Conservation (phyloP, 1,140 invertebrate species). For the Ditylenchus dipsaci region DNA sequence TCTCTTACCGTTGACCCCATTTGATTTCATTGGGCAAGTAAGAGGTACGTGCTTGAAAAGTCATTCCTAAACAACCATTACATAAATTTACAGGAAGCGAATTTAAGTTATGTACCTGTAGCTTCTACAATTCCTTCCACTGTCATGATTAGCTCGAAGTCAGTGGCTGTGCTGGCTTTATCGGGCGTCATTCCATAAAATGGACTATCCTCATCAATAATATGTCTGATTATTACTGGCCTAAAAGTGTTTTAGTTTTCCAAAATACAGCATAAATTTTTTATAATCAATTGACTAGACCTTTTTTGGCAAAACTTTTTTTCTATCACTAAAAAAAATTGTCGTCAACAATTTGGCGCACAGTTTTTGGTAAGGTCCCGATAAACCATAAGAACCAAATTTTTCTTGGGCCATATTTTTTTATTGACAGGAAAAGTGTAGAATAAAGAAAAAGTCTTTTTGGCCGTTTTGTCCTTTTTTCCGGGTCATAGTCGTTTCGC, state of each 20-base stretch:
- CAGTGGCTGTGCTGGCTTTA: conserved; percentile 49
- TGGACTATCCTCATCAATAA: conserved; percentile 61
- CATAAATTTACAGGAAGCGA: not conserved
- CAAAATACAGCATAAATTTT: too few relatives aligned
- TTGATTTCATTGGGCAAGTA: conserved; percentile 63
- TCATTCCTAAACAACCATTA: conserved; percentile 15
- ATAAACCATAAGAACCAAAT: too few relatives aligned
- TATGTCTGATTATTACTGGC: conserved; percentile 62
- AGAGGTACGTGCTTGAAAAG: conserved; percentile 61
- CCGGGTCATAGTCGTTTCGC: too few relatives aligned
- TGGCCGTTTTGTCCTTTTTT: too few relatives aligned
- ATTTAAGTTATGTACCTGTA: conserved; percentile 49
- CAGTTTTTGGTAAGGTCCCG: too few relatives aligned
- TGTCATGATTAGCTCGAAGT: conserved; percentile 63
- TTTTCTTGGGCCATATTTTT: too few relatives aligned
- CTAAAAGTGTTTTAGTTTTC: conserved; percentile 41
- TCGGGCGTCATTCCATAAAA: conserved; percentile 60
- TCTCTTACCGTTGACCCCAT: conserved; percentile 60
- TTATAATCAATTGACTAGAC: too few relatives aligned
- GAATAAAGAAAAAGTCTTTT: too few relatives aligned
- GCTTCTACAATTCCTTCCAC: conserved; percentile 61
- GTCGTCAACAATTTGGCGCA: too few relatives aligned
- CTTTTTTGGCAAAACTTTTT: too few relatives aligned
- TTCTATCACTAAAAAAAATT: too few relatives aligned
- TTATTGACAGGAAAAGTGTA: too few relatives aligned